phyloP scores from a whole-genome alignment of 1,140 invertebrate species.

The Pollicipes pollicipes region DNA sequence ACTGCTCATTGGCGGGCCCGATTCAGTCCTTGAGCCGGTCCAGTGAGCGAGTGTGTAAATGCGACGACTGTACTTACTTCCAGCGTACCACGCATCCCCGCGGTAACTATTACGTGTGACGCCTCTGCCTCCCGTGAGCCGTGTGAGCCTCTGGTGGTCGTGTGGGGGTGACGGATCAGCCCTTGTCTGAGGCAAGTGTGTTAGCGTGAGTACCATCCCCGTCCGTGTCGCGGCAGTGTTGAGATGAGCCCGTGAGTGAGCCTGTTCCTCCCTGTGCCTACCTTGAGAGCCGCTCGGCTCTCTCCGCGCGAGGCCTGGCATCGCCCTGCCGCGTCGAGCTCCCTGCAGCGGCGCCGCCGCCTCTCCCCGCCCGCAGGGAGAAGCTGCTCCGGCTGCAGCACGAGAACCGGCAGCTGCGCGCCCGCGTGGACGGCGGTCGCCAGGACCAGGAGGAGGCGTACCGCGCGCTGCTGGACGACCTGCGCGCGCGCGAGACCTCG shows the following conservation, averaged over 20 bases:
- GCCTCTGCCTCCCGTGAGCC: too few species aligned
- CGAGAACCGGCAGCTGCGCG: slow-evolving; percentile 67
- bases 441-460: slow-evolving; percentile 42
- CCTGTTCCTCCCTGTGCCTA: background rate
- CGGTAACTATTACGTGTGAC: too few species aligned
- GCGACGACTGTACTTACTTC: too few species aligned
- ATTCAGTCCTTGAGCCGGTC: too few species aligned
- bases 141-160: too few species aligned
- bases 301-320: too few species aligned
- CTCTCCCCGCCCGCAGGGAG: slow-evolving; percentile 40
- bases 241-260: background rate
- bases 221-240: background rate
- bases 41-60: too few species aligned
- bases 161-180: too few species aligned
- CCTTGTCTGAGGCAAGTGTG: background rate
- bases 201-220: background rate
- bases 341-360: too few species aligned
- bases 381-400: slow-evolving; percentile 64
- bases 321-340: too few species aligned
- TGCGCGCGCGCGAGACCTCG: slow-evolving; percentile 45
- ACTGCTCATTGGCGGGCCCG: too few species aligned
- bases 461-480: slow-evolving; percentile 53
- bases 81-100: too few species aligned
- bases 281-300: background rate
- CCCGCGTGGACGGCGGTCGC: slow-evolving; percentile 40